Percentiles rank a stretch among this genome's conserved stretches.
phyloP scores from a whole-genome alignment of 2,888 invertebrate species.

The Eledone cirrhosa region DNA sequence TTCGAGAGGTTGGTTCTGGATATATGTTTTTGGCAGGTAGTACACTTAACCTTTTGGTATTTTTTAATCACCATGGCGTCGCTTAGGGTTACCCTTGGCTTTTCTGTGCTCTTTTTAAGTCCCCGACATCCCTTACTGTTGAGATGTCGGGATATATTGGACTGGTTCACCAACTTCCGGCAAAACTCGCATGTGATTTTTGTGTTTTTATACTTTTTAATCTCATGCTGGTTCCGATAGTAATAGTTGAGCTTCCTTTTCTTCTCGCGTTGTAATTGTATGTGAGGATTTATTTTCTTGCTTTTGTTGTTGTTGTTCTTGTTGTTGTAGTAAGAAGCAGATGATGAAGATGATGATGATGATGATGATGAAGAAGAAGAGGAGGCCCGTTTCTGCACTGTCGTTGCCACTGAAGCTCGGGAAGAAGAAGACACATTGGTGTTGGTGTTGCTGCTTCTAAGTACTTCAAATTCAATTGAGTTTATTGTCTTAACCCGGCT shows the following conservation, averaged over 20 bases:
- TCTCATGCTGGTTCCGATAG: slow-evolving; percentile 15
- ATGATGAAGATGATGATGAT: not conserved
- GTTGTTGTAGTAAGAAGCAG: too few relatives aligned
- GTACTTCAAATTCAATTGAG: slow-evolving; percentile 17
- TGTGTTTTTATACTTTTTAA: slow-evolving; percentile 10
- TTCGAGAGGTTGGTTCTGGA: not conserved
- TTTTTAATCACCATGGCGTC: not conserved
- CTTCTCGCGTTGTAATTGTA: slow-evolving; percentile 1
- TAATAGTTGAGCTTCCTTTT: slow-evolving; percentile 17
- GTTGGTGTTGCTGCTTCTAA: not conserved
- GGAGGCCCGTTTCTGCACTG: too few relatives aligned
- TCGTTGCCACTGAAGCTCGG: too few relatives aligned
- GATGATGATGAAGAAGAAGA: too few relatives aligned
- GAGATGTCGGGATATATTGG: not conserved
- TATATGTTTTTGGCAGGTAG: not conserved
- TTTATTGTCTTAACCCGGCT: not conserved
- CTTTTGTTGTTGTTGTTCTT: not conserved
- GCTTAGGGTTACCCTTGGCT: not conserved
- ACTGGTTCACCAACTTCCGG: not conserved
- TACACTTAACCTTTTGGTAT: slow-evolving; percentile 3
- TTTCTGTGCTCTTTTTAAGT: not conserved
- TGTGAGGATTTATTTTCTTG: not conserved
- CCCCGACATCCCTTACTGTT: not conserved
- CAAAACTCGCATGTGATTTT: slow-evolving; percentile 8
- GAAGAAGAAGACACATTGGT: not conserved